phyloP scores from a whole-genome alignment of 2,797 vertebrate species.

The Catharus ustulatus region DNA sequence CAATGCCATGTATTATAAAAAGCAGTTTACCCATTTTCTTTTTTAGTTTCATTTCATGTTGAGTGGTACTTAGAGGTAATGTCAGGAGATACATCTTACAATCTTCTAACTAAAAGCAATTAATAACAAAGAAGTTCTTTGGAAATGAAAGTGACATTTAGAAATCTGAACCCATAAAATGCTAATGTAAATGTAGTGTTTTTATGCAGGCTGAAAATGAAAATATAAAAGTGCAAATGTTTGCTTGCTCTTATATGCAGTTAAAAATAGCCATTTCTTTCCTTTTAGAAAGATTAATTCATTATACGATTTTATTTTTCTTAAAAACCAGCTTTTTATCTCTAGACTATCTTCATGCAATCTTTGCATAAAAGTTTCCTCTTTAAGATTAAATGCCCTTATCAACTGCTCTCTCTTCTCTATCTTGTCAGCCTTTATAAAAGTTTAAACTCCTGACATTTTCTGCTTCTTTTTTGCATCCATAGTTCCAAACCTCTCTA shows the following conservation, averaged over 20 bases:
- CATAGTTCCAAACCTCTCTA: neutral
- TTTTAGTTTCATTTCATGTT: neutral
- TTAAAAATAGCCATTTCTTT: neutral
- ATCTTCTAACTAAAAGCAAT: neutral
- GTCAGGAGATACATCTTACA: neutral
- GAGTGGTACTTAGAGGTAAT: neutral
- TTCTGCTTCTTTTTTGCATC: neutral
- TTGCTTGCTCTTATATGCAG: neutral
- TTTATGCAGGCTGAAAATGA: neutral
- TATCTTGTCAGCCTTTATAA: neutral
- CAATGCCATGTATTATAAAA: neutral
- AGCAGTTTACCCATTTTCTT: neutral
- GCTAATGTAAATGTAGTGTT: neutral
- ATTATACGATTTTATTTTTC: neutral
- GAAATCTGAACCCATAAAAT: neutral
- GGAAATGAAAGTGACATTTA: neutral
- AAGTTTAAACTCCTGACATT: conserved; percentile 29
- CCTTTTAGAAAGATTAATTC: neutral
- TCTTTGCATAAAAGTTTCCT: neutral
- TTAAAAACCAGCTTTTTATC: neutral
- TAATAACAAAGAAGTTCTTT: neutral
- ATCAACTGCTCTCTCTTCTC: neutral
- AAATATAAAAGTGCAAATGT: neutral
- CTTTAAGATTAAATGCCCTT: neutral
- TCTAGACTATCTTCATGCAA: neutral